Evolutionary conservation across 2,888 invertebrate species (phyloP).

Genomic region (Beris morrisii): DNA sequence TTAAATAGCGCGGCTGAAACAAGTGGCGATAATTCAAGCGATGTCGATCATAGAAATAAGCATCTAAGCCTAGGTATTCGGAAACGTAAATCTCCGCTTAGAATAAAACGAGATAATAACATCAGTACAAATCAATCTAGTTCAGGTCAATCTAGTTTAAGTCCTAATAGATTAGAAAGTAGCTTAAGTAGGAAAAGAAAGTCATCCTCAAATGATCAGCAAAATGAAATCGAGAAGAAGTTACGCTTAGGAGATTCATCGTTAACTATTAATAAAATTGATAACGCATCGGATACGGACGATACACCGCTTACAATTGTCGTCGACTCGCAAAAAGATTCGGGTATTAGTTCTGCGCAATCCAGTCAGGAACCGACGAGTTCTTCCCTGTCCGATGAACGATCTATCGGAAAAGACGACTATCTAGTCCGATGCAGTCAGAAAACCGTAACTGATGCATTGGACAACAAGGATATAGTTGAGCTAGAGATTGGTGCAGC

Average conservation of each 20-base stretch:
- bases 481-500: constrained; percentile 3
- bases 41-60: constrained; percentile 12
- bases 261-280: constrained; percentile 26
- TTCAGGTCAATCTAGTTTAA: constrained; percentile 33
- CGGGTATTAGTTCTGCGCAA: constrained; percentile 43
- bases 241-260: neutral
- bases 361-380: constrained; percentile 43
- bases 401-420: constrained; percentile 32
- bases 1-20: constrained; percentile 37
- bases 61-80: constrained; percentile 18
- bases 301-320: constrained; percentile 14
- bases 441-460: constrained; percentile 38
- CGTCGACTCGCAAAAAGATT: constrained; percentile 41
- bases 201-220: neutral
- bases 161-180: constrained; percentile 26
- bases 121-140: constrained; percentile 36
- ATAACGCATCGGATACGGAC: constrained; percentile 29
- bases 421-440: constrained; percentile 29
- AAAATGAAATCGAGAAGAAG: neutral
- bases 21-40: constrained; percentile 37
- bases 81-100: constrained; percentile 19
- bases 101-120: constrained; percentile 23
- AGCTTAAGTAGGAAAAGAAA: constrained; percentile 34
- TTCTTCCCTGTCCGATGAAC: constrained; percentile 30
- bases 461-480: constrained; percentile 37